These are phyloP conservation scores for Sarcophaga peregrina DNA, from an alignment of 1,140 invertebrate genomes.

Conservation along the genomic window DNA sequence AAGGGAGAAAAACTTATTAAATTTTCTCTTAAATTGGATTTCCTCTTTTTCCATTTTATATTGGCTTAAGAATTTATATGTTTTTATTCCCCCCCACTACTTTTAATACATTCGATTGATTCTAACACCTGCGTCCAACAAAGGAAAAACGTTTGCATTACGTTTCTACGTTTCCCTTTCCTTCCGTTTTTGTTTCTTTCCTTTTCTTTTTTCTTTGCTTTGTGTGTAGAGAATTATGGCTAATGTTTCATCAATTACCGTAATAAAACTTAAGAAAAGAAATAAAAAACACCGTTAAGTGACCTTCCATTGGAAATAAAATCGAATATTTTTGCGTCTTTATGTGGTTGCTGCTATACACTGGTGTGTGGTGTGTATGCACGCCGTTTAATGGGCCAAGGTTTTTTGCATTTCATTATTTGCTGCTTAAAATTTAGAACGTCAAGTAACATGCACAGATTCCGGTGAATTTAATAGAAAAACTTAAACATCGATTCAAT, in stretches of 20 bases:
- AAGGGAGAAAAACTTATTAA: not conserved
- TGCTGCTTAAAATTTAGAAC: not conserved
- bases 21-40: not conserved
- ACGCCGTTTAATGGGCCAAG: not conserved
- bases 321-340: not conserved
- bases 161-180: too few species aligned
- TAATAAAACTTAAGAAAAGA: conserved; percentile 6
- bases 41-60: not conserved
- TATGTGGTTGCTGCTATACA: not conserved
- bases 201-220: not conserved
- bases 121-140: conserved; percentile 28
- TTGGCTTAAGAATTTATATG: not conserved
- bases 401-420: not conserved
- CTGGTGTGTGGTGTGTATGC: too few species aligned
- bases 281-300: not conserved
- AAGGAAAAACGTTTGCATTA: conserved; percentile 30
- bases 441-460: too few species aligned
- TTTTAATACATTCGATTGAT: conserved; percentile 36
- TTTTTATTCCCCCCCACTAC: not conserved
- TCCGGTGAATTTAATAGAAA: too few species aligned
- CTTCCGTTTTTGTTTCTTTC: not conserved
- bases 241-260: conserved; percentile 35
- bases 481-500: too few species aligned
- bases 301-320: conserved; percentile 29
- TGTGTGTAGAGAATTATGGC: not conserved